Base-by-base conservation (phyloP, 2,888 invertebrate genomes). In the Cabera pusaria region DNA sequence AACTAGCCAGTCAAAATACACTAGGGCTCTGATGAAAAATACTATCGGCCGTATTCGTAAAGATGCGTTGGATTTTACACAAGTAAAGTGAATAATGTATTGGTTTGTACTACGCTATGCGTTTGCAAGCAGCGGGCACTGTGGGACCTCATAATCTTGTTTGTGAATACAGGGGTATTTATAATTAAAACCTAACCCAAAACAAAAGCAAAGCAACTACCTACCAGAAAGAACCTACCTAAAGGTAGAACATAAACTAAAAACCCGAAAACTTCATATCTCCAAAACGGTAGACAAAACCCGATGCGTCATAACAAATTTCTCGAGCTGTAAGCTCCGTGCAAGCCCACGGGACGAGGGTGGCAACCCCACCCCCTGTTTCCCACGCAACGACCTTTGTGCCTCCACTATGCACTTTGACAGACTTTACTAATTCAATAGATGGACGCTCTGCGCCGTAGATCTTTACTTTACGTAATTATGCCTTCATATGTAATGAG, bases 331-430 rank as follows among this genome's bases (percentile, higher is more conserved):
- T 64, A 48, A 77, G 82, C 79, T 80, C 73, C 72, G 73, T 72
- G 73, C 73, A 75, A 70, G 65, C 83, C 81, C 81, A 68, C 63
- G 36, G 41, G 49, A 56, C 45, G 54, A 36, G 50, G 52, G 54
- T 52, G 9, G 50, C 48, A 47, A 59, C 62, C 62, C 45, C 60
- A 57, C 55, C 44, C 75, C 69, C 67, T 57, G 56, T 66, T 81
- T 84, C 85, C 87, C 87, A 87, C 87, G 87, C 87, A 87, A 87
- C 86, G 87, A 87, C 87, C 86, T 86, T 86, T 87, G 86, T 83
- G 86, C 84, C 80, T 79, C 83, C 60, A 71, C 85, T 77, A 81
- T 86, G 86, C 84, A 86, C 86, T 86, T 85, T 86, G 86, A 85
- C 86, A 86, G 86, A 84, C 81, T 86, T 86, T 80, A 83, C 85